phyloP scores from a whole-genome alignment of 2,113 vertebrate genomes.

The Azemiops feae region DNA sequence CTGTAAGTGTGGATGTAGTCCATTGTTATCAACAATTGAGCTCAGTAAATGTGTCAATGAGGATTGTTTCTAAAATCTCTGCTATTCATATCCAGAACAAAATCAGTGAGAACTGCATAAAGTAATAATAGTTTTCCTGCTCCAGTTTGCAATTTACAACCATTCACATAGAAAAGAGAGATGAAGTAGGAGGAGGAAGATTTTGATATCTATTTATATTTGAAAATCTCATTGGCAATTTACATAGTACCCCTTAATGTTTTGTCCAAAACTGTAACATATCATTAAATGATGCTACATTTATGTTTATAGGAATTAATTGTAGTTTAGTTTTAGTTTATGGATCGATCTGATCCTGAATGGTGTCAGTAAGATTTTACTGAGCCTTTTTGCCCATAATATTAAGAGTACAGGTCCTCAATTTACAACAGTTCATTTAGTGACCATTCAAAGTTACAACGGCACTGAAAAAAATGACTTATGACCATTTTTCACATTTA shows the following conservation, averaged over 20 bases:
- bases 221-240: neutral
- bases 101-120: slow-evolving; percentile 44
- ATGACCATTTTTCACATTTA: no score
- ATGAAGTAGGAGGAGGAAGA: slow-evolving; percentile 11
- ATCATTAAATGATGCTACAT: slow-evolving; percentile 16
- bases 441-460: no score
- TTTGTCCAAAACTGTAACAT: slow-evolving; percentile 37
- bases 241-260: slow-evolving; percentile 33
- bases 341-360: neutral
- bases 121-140: slow-evolving; percentile 36
- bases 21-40: neutral
- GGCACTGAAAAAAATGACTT: no score
- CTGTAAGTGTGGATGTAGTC: neutral
- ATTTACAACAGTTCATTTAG: no score
- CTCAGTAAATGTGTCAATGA: neutral
- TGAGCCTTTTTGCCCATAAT: no score
- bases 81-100: slow-evolving; percentile 27
- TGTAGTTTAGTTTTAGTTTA: neutral
- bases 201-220: neutral
- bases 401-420: slow-evolving; percentile 45
- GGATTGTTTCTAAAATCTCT: slow-evolving; percentile 2
- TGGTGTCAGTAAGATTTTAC: no score
- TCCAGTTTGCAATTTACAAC: slow-evolving; percentile 53
- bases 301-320: neutral
- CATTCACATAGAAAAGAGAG: slow-evolving; percentile 60